Percentiles rank a stretch among this genome's conserved stretches.
Conservation (phyloP, 2,113 vertebrate genomes). For the Apeltes quadracus region DNA sequence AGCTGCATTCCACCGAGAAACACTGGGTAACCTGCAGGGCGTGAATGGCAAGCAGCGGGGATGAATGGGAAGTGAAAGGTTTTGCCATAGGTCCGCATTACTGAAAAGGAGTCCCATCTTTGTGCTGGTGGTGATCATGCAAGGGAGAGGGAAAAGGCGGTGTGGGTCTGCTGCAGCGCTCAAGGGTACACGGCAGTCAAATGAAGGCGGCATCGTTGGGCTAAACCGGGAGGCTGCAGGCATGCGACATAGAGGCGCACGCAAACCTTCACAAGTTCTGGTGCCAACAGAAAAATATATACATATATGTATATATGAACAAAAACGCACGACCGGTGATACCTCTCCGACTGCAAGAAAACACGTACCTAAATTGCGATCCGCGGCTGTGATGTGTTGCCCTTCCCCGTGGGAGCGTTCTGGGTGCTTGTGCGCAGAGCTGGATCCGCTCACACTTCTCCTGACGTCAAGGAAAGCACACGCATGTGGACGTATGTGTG, state of each 20-base stretch:
- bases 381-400: conserved; percentile 58
- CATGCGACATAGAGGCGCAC: conserved; percentile 19
- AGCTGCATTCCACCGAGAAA: conserved; percentile 36
- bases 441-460: conserved; percentile 67
- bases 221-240: conserved; percentile 44
- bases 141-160: conserved; percentile 22
- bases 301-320: too few species aligned
- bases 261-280: neutral
- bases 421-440: conserved; percentile 71
- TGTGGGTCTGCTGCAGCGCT: conserved; percentile 65
- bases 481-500: conserved; percentile 65
- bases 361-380: conserved; percentile 69
- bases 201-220: conserved; percentile 50
- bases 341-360: neutral
- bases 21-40: conserved; percentile 36
- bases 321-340: neutral
- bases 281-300: neutral
- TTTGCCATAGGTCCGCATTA: neutral
- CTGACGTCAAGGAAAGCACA: conserved; percentile 75
- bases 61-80: conserved; percentile 24
- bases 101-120: neutral
- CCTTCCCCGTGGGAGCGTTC: conserved; percentile 68
- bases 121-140: conserved; percentile 16
- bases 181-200: conserved; percentile 72
- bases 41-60: conserved; percentile 50